Base-by-base conservation (phyloP, 2,113 vertebrate genomes). In the Meriones unguiculatus region DNA sequence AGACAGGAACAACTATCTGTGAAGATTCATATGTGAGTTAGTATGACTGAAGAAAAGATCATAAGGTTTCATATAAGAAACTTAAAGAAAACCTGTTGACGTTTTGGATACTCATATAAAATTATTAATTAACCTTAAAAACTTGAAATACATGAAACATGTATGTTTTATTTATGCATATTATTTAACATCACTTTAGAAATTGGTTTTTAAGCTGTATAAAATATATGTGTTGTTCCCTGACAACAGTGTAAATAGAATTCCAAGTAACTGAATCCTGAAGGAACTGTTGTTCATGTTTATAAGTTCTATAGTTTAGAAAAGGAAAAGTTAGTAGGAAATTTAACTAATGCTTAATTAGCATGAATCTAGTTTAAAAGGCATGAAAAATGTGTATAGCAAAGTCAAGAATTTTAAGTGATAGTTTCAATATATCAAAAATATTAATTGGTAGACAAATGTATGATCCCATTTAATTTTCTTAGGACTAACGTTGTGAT, bases 131-230 rank as follows among this genome's bases (percentile, higher is more conserved):
- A 91, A 75, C 24, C 4, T 69, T 24, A 76, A 4, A 59, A 65
- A 73, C 9, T 77, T 85, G 70, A 87, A 69, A 11, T 82, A 77
- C 5, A 84, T 88, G 54, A 93, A 77, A 89, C 75, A 72, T 32
- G 15, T 92, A 30, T 35, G 73, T 62, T 92, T 3, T 52, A 62
- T 9, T 15, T 62, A 84, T n/a, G 4, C 6, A 84, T 77, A 82
- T 64, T 82, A 15, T 41, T 95, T 93, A 28, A 25, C 95, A 92
- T 91, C 72, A 95, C 69, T 94, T 91, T 88, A 87, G 84, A 54
- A 77, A 3, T 52, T 76, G 24, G 89, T 78, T 50, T 2, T 14
- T 28, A 86, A 93, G 17, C 4, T 59, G 1, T 87, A 64, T 62
- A 86, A 89, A 95, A 91, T 86, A 91, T 86, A 77, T 78, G 3